Evolutionary conservation across 1,140 invertebrate species (phyloP), one percentile per base, ranked within the genome.

Genomic region (Calosoma granatense): DNA sequence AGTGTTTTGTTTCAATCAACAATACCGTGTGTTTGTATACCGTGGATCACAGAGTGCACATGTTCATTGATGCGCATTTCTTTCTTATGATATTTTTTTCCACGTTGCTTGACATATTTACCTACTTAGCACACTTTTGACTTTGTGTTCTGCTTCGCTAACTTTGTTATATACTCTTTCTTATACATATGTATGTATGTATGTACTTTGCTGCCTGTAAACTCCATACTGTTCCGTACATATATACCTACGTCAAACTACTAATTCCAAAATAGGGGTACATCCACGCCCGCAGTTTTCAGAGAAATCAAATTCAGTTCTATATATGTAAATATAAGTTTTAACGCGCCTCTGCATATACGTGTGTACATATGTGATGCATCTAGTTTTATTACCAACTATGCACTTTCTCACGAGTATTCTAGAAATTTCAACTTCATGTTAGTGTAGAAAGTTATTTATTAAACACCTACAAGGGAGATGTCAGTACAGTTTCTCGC

Each of bases 401-500:
- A n/a, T n/a, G n/a, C 3, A 47, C 41, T 47, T 47, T 47, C 41
- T 47, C 17, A 9, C 15, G 17, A 47, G 4, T 9, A 17, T 47
- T 47, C 17, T 47, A 47, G 41, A 47, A 47, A 47, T 47, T 47
- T 47, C 9, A 47, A 12, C 41, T 11, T 11, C 6, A 47, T 11
- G 4, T 11, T 4, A 47, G 41, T 47, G 17, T 47, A 47, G 41
- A 47, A 47, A 47, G 41, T 47, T 47, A 47, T 47, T 47, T 47
- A 47, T 47, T 47, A 17, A 12, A 47, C 17, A 14, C 26, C 26
- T 30, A 30, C 26, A 6, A 30, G n/a, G n/a, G n/a, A n/a, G n/a
- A n/a, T n/a, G n/a, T n/a, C n/a, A n/a, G n/a, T n/a, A n/a, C n/a
- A n/a, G n/a, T n/a, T n/a, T n/a, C n/a, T n/a, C n/a, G n/a, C n/a